Percentiles rank a stretch among this genome's conserved stretches.
phyloP scores from a whole-genome alignment of 2,797 vertebrate genomes.

The Pantherophis vulpinus region DNA sequence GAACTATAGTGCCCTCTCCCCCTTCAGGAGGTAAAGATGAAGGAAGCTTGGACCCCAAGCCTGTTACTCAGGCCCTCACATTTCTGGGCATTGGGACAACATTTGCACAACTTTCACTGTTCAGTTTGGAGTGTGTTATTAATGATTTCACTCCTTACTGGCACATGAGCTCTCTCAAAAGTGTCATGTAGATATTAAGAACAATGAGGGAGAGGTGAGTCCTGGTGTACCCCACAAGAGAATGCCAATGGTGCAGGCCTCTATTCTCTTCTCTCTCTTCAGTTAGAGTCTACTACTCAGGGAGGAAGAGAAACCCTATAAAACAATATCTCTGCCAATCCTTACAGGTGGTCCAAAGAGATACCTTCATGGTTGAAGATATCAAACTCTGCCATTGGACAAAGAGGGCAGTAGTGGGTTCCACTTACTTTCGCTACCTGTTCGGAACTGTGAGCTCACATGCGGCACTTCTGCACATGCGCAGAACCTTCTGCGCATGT shows the following conservation, averaged over 20 bases:
- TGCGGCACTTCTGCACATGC: too few relatives aligned
- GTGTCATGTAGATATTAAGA: not conserved
- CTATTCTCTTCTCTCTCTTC: not conserved
- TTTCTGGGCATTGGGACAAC: not conserved
- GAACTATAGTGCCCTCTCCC: not conserved
- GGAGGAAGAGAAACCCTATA: not conserved
- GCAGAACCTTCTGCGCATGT: too few relatives aligned
- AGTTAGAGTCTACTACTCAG: not conserved
- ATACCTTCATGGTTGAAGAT: not conserved
- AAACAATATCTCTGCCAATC: not conserved
- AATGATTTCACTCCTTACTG: not conserved
- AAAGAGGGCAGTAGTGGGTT: not conserved
- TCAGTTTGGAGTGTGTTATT: not conserved
- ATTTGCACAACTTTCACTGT: not conserved
- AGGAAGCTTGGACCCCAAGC: not conserved
- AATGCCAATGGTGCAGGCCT: not conserved
- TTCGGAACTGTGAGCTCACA: too few relatives aligned
- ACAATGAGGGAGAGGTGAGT: not conserved
- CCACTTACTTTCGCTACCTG: too few relatives aligned
- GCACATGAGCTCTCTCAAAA: not conserved
- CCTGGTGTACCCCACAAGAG: not conserved
- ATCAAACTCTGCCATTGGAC: not conserved
- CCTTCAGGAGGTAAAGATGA: not conserved
- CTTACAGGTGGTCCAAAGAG: not conserved
- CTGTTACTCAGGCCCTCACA: not conserved